phyloP scores from a whole-genome alignment of 2,113 vertebrate genomes.

The Galbula dea region DNA sequence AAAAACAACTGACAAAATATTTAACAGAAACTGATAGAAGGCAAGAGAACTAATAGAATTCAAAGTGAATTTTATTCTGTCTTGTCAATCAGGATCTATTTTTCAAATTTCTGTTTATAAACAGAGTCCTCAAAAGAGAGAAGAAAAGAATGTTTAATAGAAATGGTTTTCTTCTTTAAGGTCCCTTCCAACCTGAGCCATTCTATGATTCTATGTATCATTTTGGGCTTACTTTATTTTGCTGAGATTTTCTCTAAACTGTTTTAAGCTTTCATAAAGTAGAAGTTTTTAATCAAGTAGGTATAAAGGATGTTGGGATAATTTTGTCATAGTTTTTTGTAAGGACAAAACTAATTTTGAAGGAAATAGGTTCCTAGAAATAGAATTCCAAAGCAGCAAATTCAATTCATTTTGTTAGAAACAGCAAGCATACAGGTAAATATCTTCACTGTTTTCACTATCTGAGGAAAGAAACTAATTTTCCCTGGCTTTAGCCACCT shows the following conservation, averaged over 20 bases:
- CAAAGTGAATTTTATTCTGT: neutral
- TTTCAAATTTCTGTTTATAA: neutral
- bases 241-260: neutral
- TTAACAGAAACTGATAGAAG: neutral
- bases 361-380: neutral
- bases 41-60: neutral
- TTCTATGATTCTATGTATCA: no score
- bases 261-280: neutral
- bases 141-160: neutral
- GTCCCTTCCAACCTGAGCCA: no score
- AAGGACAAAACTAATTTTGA: neutral
- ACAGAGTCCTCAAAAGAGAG: neutral
- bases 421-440: neutral
- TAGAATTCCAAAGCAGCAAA: neutral
- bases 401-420: neutral
- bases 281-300: neutral
- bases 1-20: neutral
- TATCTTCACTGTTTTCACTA: neutral
- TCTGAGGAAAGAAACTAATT: neutral
- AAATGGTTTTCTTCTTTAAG: neutral
- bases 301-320: neutral
- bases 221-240: neutral
- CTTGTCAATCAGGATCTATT: neutral
- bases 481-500: neutral
- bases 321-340: neutral